Percentiles rank a stretch among this genome's conserved stretches.
These are phyloP conservation scores for Lasioglossum villosulum DNA, from an alignment of 2,888 invertebrate species.

Conservation along the genomic window DNA sequence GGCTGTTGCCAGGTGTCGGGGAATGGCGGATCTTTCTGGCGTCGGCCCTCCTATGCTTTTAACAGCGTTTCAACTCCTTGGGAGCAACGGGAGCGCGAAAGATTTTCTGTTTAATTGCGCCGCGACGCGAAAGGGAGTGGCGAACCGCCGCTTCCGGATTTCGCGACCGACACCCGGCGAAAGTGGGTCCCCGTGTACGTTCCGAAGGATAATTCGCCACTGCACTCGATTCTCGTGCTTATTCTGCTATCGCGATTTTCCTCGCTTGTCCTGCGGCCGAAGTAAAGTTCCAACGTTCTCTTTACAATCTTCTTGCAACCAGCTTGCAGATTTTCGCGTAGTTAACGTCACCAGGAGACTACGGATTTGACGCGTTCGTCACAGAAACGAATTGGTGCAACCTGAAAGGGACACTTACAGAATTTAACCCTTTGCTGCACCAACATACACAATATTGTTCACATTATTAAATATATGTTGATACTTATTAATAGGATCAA, in stretches of 20 bases:
- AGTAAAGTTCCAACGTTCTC: too few relatives aligned
- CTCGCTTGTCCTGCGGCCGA: not conserved
- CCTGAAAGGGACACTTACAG: too few relatives aligned
- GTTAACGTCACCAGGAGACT: too few relatives aligned
- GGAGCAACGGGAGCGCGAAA: slow-evolving; percentile 16
- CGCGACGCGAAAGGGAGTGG: slow-evolving; percentile 2
- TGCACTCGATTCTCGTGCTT: not conserved
- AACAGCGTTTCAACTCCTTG: slow-evolving; percentile 48
- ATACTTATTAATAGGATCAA: too few relatives aligned
- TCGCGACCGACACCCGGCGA: slow-evolving; percentile 5
- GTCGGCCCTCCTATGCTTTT: slow-evolving; percentile 55
- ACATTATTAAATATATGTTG: too few relatives aligned
- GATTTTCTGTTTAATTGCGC: slow-evolving; percentile 36
- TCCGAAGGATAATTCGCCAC: not conserved
- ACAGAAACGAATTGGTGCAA: too few relatives aligned
- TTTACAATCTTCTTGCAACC: not conserved
- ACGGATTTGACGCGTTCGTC: too few relatives aligned
- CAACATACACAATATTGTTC: too few relatives aligned
- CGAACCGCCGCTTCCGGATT: slow-evolving; percentile 26
- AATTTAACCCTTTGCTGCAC: too few relatives aligned
- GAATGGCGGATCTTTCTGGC: slow-evolving; percentile 77
- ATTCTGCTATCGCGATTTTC: not conserved
- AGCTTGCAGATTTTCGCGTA: not conserved
- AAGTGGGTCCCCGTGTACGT: not conserved
- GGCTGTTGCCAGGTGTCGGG: slow-evolving; percentile 79